Evolutionary conservation across 2,888 invertebrate genomes (phyloP).

Genomic region (Criorhina ranunculi): DNA sequence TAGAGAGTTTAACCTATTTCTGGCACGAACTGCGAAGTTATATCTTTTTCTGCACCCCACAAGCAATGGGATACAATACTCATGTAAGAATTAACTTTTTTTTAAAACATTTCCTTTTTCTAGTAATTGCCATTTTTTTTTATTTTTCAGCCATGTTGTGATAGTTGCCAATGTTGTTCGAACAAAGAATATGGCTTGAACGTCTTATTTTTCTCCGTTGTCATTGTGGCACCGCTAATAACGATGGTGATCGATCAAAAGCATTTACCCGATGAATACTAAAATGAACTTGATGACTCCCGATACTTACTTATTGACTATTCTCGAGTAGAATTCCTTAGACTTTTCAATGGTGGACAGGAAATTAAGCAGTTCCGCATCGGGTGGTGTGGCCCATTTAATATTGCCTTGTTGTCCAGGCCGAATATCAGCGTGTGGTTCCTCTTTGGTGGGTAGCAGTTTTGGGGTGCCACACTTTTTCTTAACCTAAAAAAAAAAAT

Average conservation of each 20-base stretch:
- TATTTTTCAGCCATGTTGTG: slow-evolving; percentile 46
- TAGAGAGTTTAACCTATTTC: background rate
- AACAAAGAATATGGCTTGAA: slow-evolving; percentile 34
- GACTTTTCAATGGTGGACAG: slow-evolving; percentile 88
- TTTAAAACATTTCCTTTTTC: background rate
- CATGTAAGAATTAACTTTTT: slow-evolving; percentile 20
- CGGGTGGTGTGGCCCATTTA: slow-evolving; percentile 87
- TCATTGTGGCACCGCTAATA: slow-evolving; percentile 38
- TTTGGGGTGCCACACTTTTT: slow-evolving; percentile 85
- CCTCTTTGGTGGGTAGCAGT: slow-evolving; percentile 81
- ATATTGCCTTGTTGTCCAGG: slow-evolving; percentile 85
- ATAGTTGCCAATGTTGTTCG: slow-evolving; percentile 36
- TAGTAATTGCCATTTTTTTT: background rate
- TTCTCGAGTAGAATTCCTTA: slow-evolving; percentile 92
- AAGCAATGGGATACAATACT: slow-evolving; percentile 5
- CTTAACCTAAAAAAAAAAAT: slow-evolving; percentile 85
- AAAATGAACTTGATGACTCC: background rate
- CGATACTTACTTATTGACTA: slow-evolving; percentile 88
- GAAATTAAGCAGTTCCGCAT: slow-evolving; percentile 88
- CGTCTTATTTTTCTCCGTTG: slow-evolving; percentile 33
- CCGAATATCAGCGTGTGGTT: slow-evolving; percentile 81
- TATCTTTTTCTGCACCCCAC: slow-evolving; percentile 11
- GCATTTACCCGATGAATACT: slow-evolving; percentile 37
- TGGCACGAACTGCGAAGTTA: slow-evolving; percentile 36
- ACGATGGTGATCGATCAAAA: slow-evolving; percentile 33